Base-by-base conservation (phyloP, 2,888 invertebrate genomes). In the Agrochola macilenta region DNA sequence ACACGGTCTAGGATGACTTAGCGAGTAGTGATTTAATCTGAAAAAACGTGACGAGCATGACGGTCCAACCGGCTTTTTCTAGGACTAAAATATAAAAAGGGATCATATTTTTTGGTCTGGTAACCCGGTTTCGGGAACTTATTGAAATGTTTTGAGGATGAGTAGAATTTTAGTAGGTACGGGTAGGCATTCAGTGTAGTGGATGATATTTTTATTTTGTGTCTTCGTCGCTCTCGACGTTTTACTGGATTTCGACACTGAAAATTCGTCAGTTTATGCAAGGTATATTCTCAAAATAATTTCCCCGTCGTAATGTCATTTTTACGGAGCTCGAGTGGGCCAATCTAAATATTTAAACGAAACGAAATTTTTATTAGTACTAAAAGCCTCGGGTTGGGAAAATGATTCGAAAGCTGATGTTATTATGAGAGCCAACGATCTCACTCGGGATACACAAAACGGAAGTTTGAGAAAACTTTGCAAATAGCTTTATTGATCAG, bases 261-360 rank as follows among this genome's bases (percentile, higher is more conserved):
- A 66, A 79, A 61, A 70, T 61, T 70, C 14, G 11, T 35, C 58
- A 54, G 49, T 69, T 58, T 81, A 61, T n/a, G 35, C 69, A 79
- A 52, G 52, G n/a, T 63, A 49, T 79, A 35, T n/a, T 20, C 52
- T 26, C 14, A 66, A 49, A 66, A 84, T 70, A 60, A 70, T 66
- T 63, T 79, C 14, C 1, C 20, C 57, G 49, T 30, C 54, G 26
- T 68, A 84, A 84, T 81, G 49, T 70, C 11, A 43, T 83, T 81
- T 84, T 84, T 71, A 84, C 66, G 61, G 35, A 52, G 61, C 61
- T 79, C 23, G 52, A 68, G 57, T 84, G 39, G 57, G 72, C 20
- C 46, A 79, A 84, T 79, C 71, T 79, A 20, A 84, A 81, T 80
- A 79, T 79, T 84, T 79, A 58, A 69, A 66, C 43, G 66, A 70